A percentile compares a stretch with the other conserved stretches of the same genome.
phyloP scores from a whole-genome alignment of 2,797 vertebrate genomes.

The Aplochiton taeniatus region DNA sequence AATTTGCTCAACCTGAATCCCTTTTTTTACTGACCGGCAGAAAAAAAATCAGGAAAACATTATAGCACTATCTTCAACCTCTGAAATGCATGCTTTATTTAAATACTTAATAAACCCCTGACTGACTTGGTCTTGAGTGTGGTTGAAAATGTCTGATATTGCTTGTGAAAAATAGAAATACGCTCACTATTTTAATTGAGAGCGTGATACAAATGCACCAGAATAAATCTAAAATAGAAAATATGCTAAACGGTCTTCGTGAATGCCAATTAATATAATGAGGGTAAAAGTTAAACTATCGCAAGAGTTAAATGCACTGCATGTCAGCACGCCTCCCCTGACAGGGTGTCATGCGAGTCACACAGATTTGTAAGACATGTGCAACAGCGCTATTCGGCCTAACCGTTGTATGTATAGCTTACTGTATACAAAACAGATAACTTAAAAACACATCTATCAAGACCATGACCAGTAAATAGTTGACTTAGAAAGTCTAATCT shows the following conservation, averaged over 20 bases:
- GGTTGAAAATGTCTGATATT: conserved; percentile 35
- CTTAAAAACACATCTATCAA: too few relatives aligned
- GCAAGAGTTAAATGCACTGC: conserved; percentile 46
- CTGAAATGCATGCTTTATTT: conserved; percentile 64
- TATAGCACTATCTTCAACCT: conserved; percentile 63
- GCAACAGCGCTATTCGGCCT: conserved; percentile 21
- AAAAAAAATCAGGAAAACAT: conserved; percentile 84
- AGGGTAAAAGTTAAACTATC: conserved; percentile 25
- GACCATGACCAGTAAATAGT: too few relatives aligned
- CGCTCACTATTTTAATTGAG: conserved; percentile 33
- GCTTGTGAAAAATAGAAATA: conserved; percentile 37
- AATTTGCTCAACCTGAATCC: conserved; percentile 93
- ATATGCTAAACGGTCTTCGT: background rate
- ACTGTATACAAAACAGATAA: too few relatives aligned
- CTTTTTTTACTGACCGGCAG: conserved; percentile 99
- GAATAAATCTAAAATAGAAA: conserved; percentile 23
- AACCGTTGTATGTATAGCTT: background rate
- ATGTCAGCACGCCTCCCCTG: conserved; percentile 32
- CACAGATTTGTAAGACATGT: conserved; percentile 26
- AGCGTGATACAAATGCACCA: conserved; percentile 53
- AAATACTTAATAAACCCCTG: conserved; percentile 65
- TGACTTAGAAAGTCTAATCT: too few relatives aligned
- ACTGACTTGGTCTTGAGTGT: conserved; percentile 42
- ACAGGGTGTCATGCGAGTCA: conserved; percentile 23
- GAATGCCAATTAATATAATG: conserved; percentile 27